Percentiles rank a stretch among this genome's conserved stretches.
These are phyloP conservation scores for Tricholauxania praeusta DNA, from an alignment of 2,888 invertebrate genomes.

Conservation along the genomic window DNA sequence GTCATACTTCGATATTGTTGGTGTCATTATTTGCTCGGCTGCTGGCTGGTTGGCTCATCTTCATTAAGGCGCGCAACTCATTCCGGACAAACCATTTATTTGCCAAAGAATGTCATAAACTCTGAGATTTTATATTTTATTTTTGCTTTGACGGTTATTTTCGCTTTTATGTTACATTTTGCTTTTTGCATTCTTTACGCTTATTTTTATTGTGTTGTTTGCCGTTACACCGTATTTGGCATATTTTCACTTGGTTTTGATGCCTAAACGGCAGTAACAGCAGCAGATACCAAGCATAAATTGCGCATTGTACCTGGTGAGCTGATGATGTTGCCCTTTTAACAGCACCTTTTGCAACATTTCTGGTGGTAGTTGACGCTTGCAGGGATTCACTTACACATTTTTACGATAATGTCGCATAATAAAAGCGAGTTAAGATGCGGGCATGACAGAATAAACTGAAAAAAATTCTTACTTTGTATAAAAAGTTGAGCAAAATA, in stretches of 20 bases:
- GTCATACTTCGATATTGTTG: neutral
- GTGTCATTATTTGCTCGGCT: no score
- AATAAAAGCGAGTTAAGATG: no score
- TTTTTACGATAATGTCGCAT: no score
- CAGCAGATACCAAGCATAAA: neutral
- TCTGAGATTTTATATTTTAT: conserved; percentile 19
- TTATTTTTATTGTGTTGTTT: conserved; percentile 1
- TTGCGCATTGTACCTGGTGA: no score
- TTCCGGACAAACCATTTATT: neutral
- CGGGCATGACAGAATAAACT: no score
- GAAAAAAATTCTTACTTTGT: no score
- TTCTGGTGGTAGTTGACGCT: neutral
- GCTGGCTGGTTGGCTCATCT: no score
- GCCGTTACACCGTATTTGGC: neutral
- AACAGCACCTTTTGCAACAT: neutral
- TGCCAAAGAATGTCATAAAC: conserved; percentile 15
- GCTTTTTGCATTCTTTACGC: neutral
- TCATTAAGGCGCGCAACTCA: neutral
- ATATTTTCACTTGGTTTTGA: neutral
- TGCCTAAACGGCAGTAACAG: neutral
- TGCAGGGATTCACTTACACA: no score
- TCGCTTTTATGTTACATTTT: no score
- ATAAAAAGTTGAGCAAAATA: no score
- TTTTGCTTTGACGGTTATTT: neutral
- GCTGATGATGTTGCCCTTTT: no score